Percentiles rank a stretch among this genome's conserved stretches.
phyloP scores from a whole-genome alignment of 2,797 vertebrate genomes.

The Tiaroga cobitis region DNA sequence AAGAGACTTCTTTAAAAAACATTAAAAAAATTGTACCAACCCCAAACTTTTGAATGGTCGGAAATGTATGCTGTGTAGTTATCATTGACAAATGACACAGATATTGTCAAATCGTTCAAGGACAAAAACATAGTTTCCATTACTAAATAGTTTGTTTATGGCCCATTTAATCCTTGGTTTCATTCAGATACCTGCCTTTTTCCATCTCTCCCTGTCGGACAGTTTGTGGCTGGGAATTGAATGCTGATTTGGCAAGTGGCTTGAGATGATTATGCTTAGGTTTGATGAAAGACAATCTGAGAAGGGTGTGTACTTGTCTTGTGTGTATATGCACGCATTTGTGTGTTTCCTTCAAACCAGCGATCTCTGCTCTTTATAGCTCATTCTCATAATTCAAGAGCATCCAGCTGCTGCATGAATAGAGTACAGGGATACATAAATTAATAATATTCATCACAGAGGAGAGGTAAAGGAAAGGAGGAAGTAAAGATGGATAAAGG shows the following conservation, averaged over 20 bases:
- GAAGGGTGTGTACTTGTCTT: slow-evolving; percentile 31
- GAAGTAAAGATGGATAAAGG: slow-evolving; percentile 37
- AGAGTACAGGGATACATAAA: slow-evolving; percentile 45
- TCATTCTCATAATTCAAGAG: slow-evolving; percentile 48
- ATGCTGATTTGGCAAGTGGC: slow-evolving; percentile 46
- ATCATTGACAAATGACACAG: background rate
- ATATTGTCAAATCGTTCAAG: background rate
- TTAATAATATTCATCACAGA: slow-evolving; percentile 52
- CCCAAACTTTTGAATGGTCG: background rate
- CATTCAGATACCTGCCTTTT: slow-evolving; percentile 12
- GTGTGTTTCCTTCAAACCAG: slow-evolving; percentile 9
- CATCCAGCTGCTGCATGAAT: slow-evolving; percentile 60
- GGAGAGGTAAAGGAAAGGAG: slow-evolving; percentile 12
- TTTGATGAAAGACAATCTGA: slow-evolving; percentile 46
- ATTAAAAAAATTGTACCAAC: background rate
- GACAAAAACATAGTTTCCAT: background rate
- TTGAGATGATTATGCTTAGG: slow-evolving; percentile 46
- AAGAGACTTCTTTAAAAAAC: background rate
- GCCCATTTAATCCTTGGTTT: slow-evolving; percentile 3
- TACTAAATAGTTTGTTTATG: background rate
- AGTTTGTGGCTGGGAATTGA: slow-evolving; percentile 22
- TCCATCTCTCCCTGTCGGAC: slow-evolving; percentile 15
- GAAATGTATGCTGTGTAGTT: background rate
- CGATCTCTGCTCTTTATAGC: slow-evolving; percentile 39
- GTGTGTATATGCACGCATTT: background rate